A percentile compares a stretch with the other conserved stretches of the same genome.
phyloP scores from a whole-genome alignment of 1,140 invertebrate genomes.

The Pogonomyrmex barbatus region DNA sequence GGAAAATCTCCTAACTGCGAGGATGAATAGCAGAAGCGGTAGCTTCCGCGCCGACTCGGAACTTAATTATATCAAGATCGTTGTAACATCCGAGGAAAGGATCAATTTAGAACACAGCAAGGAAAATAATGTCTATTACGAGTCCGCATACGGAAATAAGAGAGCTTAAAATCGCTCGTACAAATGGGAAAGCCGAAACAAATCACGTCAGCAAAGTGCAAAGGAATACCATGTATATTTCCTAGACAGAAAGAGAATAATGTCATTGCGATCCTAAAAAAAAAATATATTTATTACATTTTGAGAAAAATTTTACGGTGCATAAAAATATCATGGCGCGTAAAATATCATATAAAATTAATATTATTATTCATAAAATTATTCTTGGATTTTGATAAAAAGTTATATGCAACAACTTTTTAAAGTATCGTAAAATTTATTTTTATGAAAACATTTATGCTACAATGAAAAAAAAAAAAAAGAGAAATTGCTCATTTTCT shows the following conservation, averaged over 20 bases:
- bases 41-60: neutral
- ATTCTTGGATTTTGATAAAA: neutral
- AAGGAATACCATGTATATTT: conserved; percentile 11
- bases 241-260: neutral
- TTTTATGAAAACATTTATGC: neutral
- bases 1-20: conserved; percentile 3
- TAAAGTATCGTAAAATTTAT: neutral
- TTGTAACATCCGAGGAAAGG: neutral
- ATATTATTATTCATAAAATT: neutral
- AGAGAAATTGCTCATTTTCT: neutral
- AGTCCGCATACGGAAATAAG: neutral
- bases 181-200: neutral
- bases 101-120: neutral
- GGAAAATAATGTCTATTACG: neutral
- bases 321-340: neutral
- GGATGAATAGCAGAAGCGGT: neutral
- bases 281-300: neutral
- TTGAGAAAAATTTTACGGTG: neutral
- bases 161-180: neutral
- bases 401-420: neutral
- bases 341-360: neutral
- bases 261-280: neutral
- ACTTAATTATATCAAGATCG: conserved; percentile 1
- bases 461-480: neutral
- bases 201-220: neutral